phyloP scores from a whole-genome alignment of 2,888 invertebrate genomes.

The Spodoptera picta region DNA sequence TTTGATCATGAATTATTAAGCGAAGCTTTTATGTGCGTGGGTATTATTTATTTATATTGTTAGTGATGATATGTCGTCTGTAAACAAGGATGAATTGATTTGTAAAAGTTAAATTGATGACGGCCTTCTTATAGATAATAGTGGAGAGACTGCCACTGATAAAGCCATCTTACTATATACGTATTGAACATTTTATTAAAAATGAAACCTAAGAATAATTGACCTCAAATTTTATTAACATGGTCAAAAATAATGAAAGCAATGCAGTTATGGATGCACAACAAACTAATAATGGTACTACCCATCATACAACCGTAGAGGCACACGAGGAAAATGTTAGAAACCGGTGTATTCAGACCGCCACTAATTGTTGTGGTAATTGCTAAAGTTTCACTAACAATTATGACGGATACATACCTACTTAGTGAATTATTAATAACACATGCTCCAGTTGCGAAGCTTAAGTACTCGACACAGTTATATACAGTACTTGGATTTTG shows the following conservation, averaged over 20 bases:
- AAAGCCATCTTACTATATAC: too few species aligned
- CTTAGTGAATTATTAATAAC: slow-evolving; percentile 83
- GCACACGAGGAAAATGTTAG: slow-evolving; percentile 51
- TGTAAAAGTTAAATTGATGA: too few species aligned
- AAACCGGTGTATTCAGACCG: slow-evolving; percentile 80
- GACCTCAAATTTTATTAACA: not conserved
- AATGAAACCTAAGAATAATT: not conserved
- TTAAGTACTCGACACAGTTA: slow-evolving; percentile 60
- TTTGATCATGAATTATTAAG: slow-evolving; percentile 11
- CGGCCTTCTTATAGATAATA: too few species aligned
- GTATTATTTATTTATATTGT: too few species aligned
- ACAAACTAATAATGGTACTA: slow-evolving; percentile 20
- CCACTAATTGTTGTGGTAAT: slow-evolving; percentile 84
- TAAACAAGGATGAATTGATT: too few species aligned
- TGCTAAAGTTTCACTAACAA: slow-evolving; percentile 85
- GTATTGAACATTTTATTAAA: too few species aligned
- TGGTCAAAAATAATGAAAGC: slow-evolving; percentile 3
- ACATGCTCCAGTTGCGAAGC: slow-evolving; percentile 68
- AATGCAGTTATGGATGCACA: slow-evolving; percentile 6
- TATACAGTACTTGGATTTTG: slow-evolving; percentile 54
- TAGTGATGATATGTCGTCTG: too few species aligned
- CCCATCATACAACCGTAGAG: slow-evolving; percentile 24
- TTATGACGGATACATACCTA: slow-evolving; percentile 84
- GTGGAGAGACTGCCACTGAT: too few species aligned
- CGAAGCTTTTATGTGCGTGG: too few species aligned